phyloP scores from a whole-genome alignment of 2,888 invertebrate species.

The Drosophila anomalata region DNA sequence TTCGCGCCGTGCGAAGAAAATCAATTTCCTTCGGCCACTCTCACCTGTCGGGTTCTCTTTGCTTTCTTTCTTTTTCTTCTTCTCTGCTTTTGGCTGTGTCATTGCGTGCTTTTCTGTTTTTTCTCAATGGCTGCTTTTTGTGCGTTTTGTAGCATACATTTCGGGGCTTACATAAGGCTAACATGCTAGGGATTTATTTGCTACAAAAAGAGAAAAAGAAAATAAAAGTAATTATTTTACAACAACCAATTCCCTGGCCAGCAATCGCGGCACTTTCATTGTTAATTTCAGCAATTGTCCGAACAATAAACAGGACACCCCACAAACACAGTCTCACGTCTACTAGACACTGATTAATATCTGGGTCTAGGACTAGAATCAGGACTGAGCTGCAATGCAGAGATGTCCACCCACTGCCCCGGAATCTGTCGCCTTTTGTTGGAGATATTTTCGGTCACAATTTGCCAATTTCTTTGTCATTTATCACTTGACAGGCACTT shows the following conservation, averaged over 20 bases:
- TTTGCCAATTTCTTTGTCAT: conserved; percentile 74
- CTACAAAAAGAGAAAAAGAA: background rate
- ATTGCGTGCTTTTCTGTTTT: conserved; percentile 11
- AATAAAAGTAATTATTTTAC: conserved; percentile 25
- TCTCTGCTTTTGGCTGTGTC: background rate
- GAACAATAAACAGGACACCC: conserved; percentile 23
- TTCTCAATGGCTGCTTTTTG: conserved; percentile 13
- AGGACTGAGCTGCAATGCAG: conserved; percentile 31
- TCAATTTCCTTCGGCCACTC: conserved; percentile 61
- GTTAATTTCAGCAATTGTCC: conserved; percentile 34
- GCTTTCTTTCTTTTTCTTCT: background rate
- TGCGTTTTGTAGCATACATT: conserved; percentile 62
- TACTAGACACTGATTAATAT: conserved; percentile 46
- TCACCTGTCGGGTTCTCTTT: conserved; percentile 60
- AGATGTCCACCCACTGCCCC: conserved; percentile 5
- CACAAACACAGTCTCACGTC: conserved; percentile 12
- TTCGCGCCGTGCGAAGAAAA: conserved; percentile 64
- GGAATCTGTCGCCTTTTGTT: conserved; percentile 27
- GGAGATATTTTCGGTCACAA: conserved; percentile 37
- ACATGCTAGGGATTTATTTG: conserved; percentile 5
- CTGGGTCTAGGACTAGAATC: conserved; percentile 37
- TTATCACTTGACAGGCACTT: conserved; percentile 71
- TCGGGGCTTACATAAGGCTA: conserved; percentile 61
- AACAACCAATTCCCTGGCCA: conserved; percentile 13
- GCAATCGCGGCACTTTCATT: conserved; percentile 32